These are phyloP conservation scores for Danio jaintianensis DNA, from an alignment of 2,797 vertebrate species.

Conservation along the genomic window DNA sequence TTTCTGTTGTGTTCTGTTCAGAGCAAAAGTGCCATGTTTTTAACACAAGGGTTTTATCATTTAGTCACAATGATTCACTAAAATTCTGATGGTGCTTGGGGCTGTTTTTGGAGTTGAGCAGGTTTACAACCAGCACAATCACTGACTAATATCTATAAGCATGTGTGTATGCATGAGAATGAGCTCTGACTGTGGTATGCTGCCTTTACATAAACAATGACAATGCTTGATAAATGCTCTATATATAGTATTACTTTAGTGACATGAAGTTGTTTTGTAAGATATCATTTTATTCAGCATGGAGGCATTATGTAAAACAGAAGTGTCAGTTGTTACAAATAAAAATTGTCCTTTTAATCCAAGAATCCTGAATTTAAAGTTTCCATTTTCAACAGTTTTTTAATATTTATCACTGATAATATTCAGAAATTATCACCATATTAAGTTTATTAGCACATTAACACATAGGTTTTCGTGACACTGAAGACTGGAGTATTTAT, in stretches of 20 bases:
- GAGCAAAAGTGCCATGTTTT: constrained; percentile 37
- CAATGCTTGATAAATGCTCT: neutral
- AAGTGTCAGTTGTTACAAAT: no score
- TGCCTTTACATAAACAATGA: neutral
- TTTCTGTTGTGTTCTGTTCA: constrained; percentile 28
- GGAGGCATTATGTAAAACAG: no score
- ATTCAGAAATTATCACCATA: neutral
- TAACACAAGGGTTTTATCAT: neutral
- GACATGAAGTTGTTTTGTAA: no score
- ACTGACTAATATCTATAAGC: neutral
- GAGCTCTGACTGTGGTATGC: constrained; percentile 6
- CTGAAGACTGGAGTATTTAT: neutral
- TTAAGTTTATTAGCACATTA: no score
- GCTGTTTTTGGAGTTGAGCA: neutral
- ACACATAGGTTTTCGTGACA: neutral
- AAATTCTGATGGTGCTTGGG: neutral
- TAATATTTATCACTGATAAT: neutral
- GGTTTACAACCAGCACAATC: neutral
- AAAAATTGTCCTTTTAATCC: neutral
- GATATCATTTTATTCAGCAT: no score
- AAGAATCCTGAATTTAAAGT: neutral
- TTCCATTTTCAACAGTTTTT: neutral
- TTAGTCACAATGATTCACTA: constrained; percentile 26
- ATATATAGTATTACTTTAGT: no score
- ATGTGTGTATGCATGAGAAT: neutral